phyloP scores from a whole-genome alignment of 2,113 vertebrate genomes.

The Neolamprologus brichardi region DNA sequence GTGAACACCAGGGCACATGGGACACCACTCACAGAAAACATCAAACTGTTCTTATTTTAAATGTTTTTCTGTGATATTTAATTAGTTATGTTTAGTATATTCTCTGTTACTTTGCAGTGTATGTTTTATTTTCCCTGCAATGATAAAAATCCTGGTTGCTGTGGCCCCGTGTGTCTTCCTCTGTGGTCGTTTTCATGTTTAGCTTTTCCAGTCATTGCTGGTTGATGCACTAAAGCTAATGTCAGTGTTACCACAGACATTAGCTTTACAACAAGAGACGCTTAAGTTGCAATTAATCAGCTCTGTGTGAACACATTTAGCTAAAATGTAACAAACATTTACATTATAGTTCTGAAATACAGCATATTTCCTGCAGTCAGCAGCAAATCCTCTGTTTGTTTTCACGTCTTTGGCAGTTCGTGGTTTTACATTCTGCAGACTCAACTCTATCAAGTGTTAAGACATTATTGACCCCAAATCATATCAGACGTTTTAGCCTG shows the following conservation, averaged over 20 bases:
- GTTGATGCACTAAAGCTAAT: too few species aligned
- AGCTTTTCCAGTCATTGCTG: neutral
- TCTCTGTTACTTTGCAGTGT: neutral
- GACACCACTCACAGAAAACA: neutral
- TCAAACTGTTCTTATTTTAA: neutral
- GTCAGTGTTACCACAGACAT: neutral
- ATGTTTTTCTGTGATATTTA: neutral
- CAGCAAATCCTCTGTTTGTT: neutral
- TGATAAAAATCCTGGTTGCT: rapidly evolving
- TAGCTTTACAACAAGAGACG: rapidly evolving
- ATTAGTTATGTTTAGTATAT: rapidly evolving
- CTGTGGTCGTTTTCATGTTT: neutral
- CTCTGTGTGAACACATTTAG: neutral
- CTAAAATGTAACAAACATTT: neutral
- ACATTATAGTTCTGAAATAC: neutral
- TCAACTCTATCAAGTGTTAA: neutral
- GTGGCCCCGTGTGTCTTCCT: neutral
- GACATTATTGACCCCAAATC: neutral
- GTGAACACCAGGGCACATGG: neutral
- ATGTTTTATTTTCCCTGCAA: neutral
- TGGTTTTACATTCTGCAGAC: neutral
- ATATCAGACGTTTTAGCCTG: neutral
- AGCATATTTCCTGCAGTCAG: neutral
- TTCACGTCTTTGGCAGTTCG: neutral
- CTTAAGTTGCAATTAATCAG: neutral